Evolutionary conservation across 1,140 invertebrate genomes (phyloP), one percentile per base, ranked within the genome.

Genomic region (Bombus consobrinus): DNA sequence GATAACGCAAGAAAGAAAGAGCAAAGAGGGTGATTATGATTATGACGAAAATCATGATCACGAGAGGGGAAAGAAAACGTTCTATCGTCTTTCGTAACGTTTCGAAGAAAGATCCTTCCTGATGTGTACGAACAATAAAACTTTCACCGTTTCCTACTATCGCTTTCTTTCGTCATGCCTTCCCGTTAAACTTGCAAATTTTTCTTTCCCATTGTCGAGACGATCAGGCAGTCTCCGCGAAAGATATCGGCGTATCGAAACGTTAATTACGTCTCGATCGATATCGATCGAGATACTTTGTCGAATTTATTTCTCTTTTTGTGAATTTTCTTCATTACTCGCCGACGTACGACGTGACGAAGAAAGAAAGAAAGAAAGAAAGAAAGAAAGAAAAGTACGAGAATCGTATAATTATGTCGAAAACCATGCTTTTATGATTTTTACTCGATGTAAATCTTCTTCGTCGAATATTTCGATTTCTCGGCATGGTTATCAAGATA

Each of bases 101-200:
- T 80, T 79, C 32, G 4, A 71, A 71, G 13, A 47, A 53, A 72
- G 53, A 72, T 80, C 83, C 64, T 59, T 85, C 68, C 76, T 80
- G 53, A 62, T 80, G 57, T 80, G 57, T 85, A 85, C 68, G 83
- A 85, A 80, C 53, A 85, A 85, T 79, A 85, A 84, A 80, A 47
- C 83, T 80, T 80, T 85, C 83, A 85, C 76, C 34, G 34, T 85
- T 85, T 85, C 83, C 76, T 85, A 79, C 53, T 84, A 85, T 64
- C 57, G 53, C 47, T 80, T 62, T 73, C 41, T 80, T 73, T 72
- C 39, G 57, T 71, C 25, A 18, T 6, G 34, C 59, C 82, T 79
- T 59, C 53, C 76, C 53, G 18, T 37, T 1, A 32, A 10, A 13
- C n/a, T 62, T 18, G 0, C 18, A 32, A 28, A 13, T 37, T 71